phyloP scores from a whole-genome alignment of 2,113 vertebrate genomes.

The Apteryx mantelli region DNA sequence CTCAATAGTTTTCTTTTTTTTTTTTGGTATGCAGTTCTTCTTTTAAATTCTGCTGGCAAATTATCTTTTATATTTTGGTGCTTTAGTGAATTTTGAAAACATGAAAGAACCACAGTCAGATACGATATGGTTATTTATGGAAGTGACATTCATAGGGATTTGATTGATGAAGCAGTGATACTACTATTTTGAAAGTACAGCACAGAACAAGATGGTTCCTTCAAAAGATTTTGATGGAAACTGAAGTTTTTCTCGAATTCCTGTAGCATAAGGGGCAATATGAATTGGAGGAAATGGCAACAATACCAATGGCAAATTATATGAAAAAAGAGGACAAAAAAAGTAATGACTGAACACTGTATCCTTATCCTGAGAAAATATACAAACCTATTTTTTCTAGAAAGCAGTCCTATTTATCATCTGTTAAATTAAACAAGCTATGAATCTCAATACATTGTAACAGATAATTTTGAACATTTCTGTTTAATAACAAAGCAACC shows the following conservation, averaged over 20 bases:
- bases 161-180: neutral
- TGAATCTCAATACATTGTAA: neutral
- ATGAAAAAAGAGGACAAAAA: neutral
- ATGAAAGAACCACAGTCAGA: neutral
- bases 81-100: neutral
- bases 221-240: neutral
- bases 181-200: neutral
- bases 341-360: neutral
- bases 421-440: neutral
- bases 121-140: neutral
- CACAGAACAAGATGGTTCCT: neutral
- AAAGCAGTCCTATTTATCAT: neutral
- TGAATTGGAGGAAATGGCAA: neutral
- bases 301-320: too few relatives aligned
- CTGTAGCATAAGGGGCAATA: neutral
- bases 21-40: neutral
- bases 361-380: neutral
- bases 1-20: neutral
- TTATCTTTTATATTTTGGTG: neutral
- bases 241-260: neutral
- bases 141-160: neutral
- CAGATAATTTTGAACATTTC: neutral
- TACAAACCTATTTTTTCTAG: neutral
- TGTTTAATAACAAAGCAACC: neutral
- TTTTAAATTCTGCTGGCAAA: neutral